Evolutionary conservation across 2,888 invertebrate genomes (phyloP), one percentile per base, ranked within the genome.

Genomic region (Eupithecia abbreviata): DNA sequence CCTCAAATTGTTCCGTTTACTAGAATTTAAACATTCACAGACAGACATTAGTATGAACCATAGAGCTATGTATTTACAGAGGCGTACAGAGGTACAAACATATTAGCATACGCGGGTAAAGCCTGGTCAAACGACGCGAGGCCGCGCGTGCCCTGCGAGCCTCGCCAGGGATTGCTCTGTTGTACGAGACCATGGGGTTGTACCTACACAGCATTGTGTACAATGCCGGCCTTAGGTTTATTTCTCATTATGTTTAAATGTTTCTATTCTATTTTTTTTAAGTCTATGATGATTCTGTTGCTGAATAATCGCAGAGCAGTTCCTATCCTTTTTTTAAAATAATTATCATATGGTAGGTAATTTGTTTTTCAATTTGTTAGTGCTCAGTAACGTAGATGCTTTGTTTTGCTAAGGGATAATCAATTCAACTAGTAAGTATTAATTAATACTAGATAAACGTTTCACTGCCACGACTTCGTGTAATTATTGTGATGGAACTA

Each of bases 101-200:
- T 91, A 93, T 93, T 93, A 93, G 93, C 90, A 91, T 88, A 90
- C 89, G 89, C 86, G 86, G 80, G 88, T 92, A 94, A 58, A 93
- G 87, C 92, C 88, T 91, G 85, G 86, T 85, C 92, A 93, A 93
- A 92, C 92, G 87, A 86, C 85, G 87, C 88, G 83, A 84, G 85
- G 87, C 81, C 88, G 94, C 90, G 91, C 94, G 94, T 93, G 94
- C 88, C 89, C 85, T 86, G 81, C 82, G 84, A 84, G 85, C 81
- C 81, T 87, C 88, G 82, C 84, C 80, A 85, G 92, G 93, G 93
- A 93, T 93, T 91, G 83, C 80, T 80, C 85, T 77, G 69, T 78
- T 74, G 73, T 70, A 70, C 79, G 42, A 15, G 15, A 65, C 41
- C 65, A 65, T 41, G 4, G 66, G 13, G 42, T 41, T 15, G 42